Evolutionary conservation across 2,797 vertebrate species (phyloP).

Genomic region (Odontamblyopus rebecca): DNA sequence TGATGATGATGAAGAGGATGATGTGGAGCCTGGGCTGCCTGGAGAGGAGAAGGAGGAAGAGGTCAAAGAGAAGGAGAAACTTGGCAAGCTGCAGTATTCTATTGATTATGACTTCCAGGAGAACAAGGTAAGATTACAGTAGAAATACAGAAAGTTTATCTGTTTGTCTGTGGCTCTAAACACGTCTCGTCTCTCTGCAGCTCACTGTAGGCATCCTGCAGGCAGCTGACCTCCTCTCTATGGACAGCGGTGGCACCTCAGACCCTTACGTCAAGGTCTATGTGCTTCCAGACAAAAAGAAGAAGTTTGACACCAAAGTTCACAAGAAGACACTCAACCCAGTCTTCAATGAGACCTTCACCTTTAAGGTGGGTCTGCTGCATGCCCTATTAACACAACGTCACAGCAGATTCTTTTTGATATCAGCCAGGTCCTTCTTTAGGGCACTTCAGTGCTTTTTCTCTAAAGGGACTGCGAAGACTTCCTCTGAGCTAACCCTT

Average conservation of each 20-base stretch:
- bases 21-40: constrained; percentile 86
- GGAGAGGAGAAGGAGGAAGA: constrained; percentile 94
- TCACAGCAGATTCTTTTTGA: constrained; percentile 16
- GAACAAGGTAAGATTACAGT: constrained; percentile 80
- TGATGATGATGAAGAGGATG: constrained; percentile 86
- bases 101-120: constrained; percentile 96
- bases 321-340: constrained; percentile 98
- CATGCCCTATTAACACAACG: constrained; percentile 40
- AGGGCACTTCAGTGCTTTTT: constrained; percentile 14
- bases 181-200: constrained; percentile 62
- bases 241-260: constrained; percentile 96
- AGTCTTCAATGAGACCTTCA: constrained; percentile 94
- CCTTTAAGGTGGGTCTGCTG: constrained; percentile 86
- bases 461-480: constrained; percentile 12
- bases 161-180: neutral
- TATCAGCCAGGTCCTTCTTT: constrained; percentile 17
- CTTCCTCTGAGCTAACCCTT: constrained; percentile 22
- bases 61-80: constrained; percentile 93
- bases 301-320: constrained; percentile 97
- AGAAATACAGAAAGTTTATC: neutral
- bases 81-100: constrained; percentile 96
- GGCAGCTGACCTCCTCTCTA: constrained; percentile 92
- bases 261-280: constrained; percentile 96
- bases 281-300: constrained; percentile 97
- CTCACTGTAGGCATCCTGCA: constrained; percentile 94